Conservation (phyloP, 2,888 invertebrate species). For the Drosophila pseudotakahashii region DNA sequence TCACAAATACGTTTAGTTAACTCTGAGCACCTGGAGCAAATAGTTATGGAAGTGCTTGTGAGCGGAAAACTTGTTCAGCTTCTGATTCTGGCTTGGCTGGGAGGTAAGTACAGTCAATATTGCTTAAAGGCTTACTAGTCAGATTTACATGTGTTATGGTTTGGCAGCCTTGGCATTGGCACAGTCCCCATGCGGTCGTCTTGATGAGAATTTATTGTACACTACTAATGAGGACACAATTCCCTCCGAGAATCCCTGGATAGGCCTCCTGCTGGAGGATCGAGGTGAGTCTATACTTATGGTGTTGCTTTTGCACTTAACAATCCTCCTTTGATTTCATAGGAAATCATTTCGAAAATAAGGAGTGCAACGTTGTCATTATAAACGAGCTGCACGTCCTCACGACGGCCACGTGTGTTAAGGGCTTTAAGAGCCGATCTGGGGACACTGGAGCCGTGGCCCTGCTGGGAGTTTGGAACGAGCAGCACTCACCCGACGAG, state of each 20-base stretch:
- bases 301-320: too few relatives aligned
- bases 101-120: conserved; percentile 31
- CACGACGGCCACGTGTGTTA: conserved; percentile 57
- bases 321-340: neutral
- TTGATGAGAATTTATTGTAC: conserved; percentile 56
- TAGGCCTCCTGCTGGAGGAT: conserved; percentile 48
- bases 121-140: neutral
- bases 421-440: conserved; percentile 28
- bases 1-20: conserved; percentile 6
- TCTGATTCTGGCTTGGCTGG: conserved; percentile 25
- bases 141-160: neutral
- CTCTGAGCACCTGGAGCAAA: conserved; percentile 20
- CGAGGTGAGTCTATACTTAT: conserved; percentile 11
- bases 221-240: conserved; percentile 15
- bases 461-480: conserved; percentile 56
- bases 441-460: conserved; percentile 27
- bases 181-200: conserved; percentile 40
- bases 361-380: conserved; percentile 53
- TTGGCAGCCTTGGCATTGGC: conserved; percentile 1
- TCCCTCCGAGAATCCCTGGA: conserved; percentile 62
- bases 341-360: conserved; percentile 21
- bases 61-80: conserved; percentile 45
- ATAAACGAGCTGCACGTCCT: conserved; percentile 50
- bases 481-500: conserved; percentile 20
- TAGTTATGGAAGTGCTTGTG: conserved; percentile 27